These are phyloP conservation scores for Chesias legatella DNA, from an alignment of 2,888 invertebrate genomes.

Conservation along the genomic window DNA sequence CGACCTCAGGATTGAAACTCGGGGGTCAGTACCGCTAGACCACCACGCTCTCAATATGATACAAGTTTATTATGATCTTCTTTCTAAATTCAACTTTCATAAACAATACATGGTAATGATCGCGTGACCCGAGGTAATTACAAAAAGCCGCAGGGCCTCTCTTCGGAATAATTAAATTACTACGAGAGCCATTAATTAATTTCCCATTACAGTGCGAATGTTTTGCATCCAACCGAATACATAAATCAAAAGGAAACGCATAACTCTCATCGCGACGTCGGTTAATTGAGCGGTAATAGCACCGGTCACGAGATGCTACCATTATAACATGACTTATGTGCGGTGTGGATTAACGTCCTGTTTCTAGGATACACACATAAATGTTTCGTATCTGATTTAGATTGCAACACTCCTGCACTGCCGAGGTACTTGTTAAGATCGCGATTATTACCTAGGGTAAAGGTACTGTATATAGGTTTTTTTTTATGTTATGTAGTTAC, in stretches of 20 bases:
- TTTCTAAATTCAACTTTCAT: too few relatives aligned
- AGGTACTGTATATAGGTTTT: too few relatives aligned
- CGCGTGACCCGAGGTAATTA: conserved; percentile 11
- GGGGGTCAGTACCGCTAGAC: too few relatives aligned
- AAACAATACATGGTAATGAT: conserved; percentile 5
- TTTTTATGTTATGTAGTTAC: too few relatives aligned
- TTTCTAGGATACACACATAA: conserved; percentile 5
- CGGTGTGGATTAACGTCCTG: conserved; percentile 7
- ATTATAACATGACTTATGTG: conserved; percentile 21
- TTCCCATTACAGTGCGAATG: conserved; percentile 27
- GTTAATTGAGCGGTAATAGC: conserved; percentile 48
- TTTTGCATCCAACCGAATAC: conserved; percentile 32
- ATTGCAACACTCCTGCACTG: too few relatives aligned
- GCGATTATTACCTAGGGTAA: too few relatives aligned
- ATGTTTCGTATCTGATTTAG: too few relatives aligned
- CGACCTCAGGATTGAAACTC: too few relatives aligned
- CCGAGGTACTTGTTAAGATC: too few relatives aligned
- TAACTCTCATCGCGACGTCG: conserved; percentile 32
- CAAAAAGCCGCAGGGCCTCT: conserved; percentile 6
- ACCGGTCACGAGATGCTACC: conserved; percentile 29
- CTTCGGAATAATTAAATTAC: conserved; percentile 23
- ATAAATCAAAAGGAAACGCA: conserved; percentile 34
- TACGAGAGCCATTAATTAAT: conserved; percentile 25
- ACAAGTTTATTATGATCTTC: too few relatives aligned
- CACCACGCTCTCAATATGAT: too few relatives aligned